Evolutionary conservation across 2,888 invertebrate genomes (phyloP), one percentile per base, ranked within the genome.

Genomic region (Galeruca laticollis): DNA sequence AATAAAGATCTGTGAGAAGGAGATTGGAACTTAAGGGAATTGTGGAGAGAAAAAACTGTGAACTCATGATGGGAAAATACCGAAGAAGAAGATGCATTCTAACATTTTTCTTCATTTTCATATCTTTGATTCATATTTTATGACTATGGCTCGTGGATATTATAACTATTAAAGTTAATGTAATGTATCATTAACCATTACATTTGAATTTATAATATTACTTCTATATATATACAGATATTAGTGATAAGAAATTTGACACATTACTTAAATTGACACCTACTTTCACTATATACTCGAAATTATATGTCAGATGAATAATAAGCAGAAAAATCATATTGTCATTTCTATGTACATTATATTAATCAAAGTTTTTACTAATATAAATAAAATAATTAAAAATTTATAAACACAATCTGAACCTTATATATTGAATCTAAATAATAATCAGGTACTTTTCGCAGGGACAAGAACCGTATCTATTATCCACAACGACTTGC

Each of bases 371-470:
- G 72, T 70, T 69, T 56, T 74, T 65, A 70, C 69, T 74, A 77
- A 70, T 63, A 70, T 75, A 74, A 76, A 75, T 73, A 74, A 74
- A 69, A 74, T 59, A 64, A 54, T 70, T 68, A 74, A 73, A 69
- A 70, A 64, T 63, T 61, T 66, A 60, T 70, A 68, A 71, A 68
- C 71, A 69, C 61, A 70, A 71, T 63, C 67, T 62, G 63, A 40
- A 59, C 21, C 49, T 60, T 57, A 69, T 69, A 18, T 47, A 67
- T 70, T 65, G 60, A 75, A 66, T 63, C 73, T 73, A 71, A 78
- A 78, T 76, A 72, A 75, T 76, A 76, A 79, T 80, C 79, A 81
- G 81, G 81, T 81, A 79, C 79, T 74, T 73, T 60, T 73, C 75
- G 71, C 76, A 74, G 77, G 75, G 78, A 75, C 74, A 72, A 78